phyloP scores from a whole-genome alignment of 1,140 invertebrate genomes.

The Drosophila fuyamai region DNA sequence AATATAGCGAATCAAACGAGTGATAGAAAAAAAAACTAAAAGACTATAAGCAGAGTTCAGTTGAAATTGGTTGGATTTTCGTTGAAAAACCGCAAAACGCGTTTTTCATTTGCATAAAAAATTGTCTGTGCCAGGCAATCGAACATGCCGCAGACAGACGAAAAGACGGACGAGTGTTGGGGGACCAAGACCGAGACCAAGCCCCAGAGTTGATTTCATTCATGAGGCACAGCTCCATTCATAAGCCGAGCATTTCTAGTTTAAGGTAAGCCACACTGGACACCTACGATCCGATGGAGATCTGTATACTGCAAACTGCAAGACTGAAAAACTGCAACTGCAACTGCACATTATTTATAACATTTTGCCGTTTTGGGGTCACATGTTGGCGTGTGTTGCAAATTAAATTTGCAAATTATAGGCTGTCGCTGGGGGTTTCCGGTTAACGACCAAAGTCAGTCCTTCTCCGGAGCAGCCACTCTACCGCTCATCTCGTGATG shows the following conservation, averaged over 20 bases:
- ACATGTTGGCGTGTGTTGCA: conserved; percentile 82
- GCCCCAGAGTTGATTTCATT: conserved; percentile 67
- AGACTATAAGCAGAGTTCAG: conserved; percentile 39
- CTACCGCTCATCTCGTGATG: conserved; percentile 23
- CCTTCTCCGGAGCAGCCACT: conserved; percentile 9
- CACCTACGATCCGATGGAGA: conserved; percentile 59
- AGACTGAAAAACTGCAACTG: conserved; percentile 42
- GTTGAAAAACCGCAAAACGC: conserved; percentile 62
- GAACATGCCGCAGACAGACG: conserved; percentile 46
- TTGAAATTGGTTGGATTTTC: conserved; percentile 63
- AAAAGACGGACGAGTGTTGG: conserved; percentile 3
- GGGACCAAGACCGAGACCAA: conserved; percentile 49
- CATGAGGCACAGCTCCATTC: conserved; percentile 67
- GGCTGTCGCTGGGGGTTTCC: conserved; percentile 79
- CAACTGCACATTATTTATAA: conserved; percentile 80
- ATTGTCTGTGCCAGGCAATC: conserved; percentile 54
- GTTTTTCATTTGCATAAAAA: conserved; percentile 70
- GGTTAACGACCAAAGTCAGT: conserved; percentile 44
- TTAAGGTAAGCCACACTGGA: conserved; percentile 80
- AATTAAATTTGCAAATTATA: conserved; percentile 83
- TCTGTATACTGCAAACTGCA: conserved; percentile 7
- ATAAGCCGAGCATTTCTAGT: conserved; percentile 76
- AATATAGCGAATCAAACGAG: conserved; percentile 46
- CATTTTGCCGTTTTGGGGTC: conserved; percentile 78
- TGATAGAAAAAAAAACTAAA: conserved; percentile 4